Evolutionary conservation across 1,140 invertebrate genomes (phyloP).

Genomic region (Campoletis sonorensis): DNA sequence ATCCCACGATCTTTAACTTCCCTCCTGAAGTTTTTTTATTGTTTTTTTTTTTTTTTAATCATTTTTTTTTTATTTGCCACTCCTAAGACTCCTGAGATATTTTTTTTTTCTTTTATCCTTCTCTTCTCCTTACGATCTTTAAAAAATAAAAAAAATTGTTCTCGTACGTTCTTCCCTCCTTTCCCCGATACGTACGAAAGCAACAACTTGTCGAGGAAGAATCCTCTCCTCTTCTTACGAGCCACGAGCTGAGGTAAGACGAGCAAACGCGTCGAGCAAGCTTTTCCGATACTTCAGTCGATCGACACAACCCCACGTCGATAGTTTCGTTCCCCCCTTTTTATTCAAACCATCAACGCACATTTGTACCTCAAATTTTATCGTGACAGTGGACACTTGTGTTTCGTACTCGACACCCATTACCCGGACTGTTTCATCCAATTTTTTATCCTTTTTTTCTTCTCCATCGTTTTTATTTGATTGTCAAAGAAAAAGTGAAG

Average conservation of each 20-base stretch:
- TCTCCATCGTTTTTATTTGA: too few species aligned
- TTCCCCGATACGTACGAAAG: conserved; percentile 39
- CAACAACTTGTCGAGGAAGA: conserved; percentile 33
- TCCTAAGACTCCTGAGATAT: too few species aligned
- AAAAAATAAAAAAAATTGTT: conserved; percentile 1
- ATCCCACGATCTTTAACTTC: not conserved
- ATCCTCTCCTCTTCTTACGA: conserved; percentile 13
- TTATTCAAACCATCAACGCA: not conserved
- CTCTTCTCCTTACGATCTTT: conserved; percentile 32
- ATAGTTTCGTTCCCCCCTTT: conserved; percentile 5
- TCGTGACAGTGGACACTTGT: too few species aligned
- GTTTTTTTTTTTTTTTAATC: too few species aligned
- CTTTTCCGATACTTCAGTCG: conserved; percentile 34
- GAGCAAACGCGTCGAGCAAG: not conserved
- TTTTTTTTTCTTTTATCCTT: conserved; percentile 20
- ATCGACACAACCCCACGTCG: conserved; percentile 14
- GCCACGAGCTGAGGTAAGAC: not conserved
- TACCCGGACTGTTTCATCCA: too few species aligned
- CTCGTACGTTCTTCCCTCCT: conserved; percentile 29
- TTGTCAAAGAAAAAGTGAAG: too few species aligned
- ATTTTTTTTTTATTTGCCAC: too few species aligned
- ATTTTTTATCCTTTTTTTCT: too few species aligned
- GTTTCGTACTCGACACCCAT: too few species aligned
- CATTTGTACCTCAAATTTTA: too few species aligned
- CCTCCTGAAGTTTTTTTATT: not conserved